Evolutionary conservation across 1,140 invertebrate genomes (phyloP), one percentile per base, ranked within the genome.

Genomic region (Anoplophora glabripennis): DNA sequence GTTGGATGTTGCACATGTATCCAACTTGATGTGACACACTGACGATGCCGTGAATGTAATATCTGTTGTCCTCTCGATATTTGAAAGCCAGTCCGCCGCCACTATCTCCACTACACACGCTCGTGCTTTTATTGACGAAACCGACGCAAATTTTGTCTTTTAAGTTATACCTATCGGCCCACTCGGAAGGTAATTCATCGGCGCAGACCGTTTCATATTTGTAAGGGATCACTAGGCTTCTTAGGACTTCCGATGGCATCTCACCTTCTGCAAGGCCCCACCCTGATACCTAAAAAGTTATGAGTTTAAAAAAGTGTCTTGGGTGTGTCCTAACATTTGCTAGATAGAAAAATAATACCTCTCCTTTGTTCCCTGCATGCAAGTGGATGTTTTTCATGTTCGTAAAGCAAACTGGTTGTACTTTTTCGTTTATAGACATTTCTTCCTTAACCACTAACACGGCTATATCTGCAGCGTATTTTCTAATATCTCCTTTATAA

Each of bases 111-210:
- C 18, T 11, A 18, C 45, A 47, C 4, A 47, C 15, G 18, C 11
- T 14, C 4, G n/a, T 47, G 12, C 17, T 12, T n/a, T 33, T 12
- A 15, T 47, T 18, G 11, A 18, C 15, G 7, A 11, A 3, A 15
- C 45, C 45, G 8, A 14, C 45, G 11, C 45, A 47, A 33, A 47
- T 47, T 47, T 47, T 47, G 12, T 47, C 45, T n/a, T 5, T 15
- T n/a, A 33, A 18, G 11, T 18, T 18, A 15, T 47, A 47, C 21
- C 15, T 12, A 15, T 47, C 15, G 4, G 11, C 45, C 15, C 21
- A 47, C 0, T n/a, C 17, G 12, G 12, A 12, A 7, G 45, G 45
- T 47, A 47, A 18, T 14, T 47, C 21, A 4, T n/a, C n/a, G 2
- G 15, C 2, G 21, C 45, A 47, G n/a, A 18, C n/a, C 12, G 15